Percentiles rank a stretch among this genome's conserved stretches.
Evolutionary conservation across 2,888 invertebrate genomes (phyloP).

Genomic region (Ophion ventricosus): DNA sequence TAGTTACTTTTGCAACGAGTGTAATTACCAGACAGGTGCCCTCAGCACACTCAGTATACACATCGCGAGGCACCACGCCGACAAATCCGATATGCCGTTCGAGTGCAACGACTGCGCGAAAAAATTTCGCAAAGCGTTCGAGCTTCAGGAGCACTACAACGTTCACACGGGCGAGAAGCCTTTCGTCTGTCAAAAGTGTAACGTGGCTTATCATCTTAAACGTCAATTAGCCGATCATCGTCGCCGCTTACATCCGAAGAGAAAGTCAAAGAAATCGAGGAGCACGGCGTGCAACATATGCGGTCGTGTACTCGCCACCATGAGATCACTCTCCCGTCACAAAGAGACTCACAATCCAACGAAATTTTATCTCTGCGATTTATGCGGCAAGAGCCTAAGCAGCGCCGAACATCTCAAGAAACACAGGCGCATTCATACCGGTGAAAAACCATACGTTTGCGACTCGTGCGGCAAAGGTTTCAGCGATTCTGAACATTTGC

Average conservation of each 20-base stretch:
- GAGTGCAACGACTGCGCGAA: conserved; percentile 81
- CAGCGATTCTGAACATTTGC: conserved; percentile 82
- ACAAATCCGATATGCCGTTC: conserved; percentile 79
- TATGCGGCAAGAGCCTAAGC: conserved; percentile 84
- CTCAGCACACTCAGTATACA: conserved; percentile 79
- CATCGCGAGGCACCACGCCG: conserved; percentile 77
- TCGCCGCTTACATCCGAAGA: conserved; percentile 78
- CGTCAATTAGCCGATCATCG: conserved; percentile 80
- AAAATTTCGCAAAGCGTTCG: conserved; percentile 78
- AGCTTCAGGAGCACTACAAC: conserved; percentile 81
- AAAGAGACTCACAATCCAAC: conserved; percentile 81
- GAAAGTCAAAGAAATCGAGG: conserved; percentile 79
- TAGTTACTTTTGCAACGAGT: conserved; percentile 80
- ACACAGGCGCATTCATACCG: conserved; percentile 84
- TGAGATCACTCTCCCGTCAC: conserved; percentile 79
- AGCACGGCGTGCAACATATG: conserved; percentile 81
- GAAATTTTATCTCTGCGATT: conserved; percentile 83
- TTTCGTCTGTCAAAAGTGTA: conserved; percentile 78
- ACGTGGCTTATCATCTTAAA: conserved; percentile 76
- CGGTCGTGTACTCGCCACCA: conserved; percentile 80
- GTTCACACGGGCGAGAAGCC: conserved; percentile 82
- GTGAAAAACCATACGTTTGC: conserved; percentile 84
- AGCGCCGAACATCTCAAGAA: conserved; percentile 83
- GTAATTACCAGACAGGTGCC: conserved; percentile 82
- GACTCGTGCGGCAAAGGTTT: conserved; percentile 84